A percentile compares a stretch with the other conserved stretches of the same genome.
These are phyloP conservation scores for Pimephales promelas DNA, from an alignment of 2,113 vertebrate genomes.

Conservation along the genomic window DNA sequence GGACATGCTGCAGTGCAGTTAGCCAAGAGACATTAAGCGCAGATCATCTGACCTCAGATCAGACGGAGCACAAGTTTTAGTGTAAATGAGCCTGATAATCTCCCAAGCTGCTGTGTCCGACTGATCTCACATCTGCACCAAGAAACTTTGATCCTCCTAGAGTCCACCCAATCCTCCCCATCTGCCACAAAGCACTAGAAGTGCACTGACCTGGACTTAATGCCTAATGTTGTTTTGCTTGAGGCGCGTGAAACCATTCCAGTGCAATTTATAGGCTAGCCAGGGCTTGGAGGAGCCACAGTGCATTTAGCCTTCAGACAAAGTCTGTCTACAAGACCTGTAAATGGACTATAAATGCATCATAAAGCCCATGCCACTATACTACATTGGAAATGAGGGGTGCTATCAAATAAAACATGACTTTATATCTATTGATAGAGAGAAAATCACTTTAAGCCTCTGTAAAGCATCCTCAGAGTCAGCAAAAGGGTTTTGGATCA, in stretches of 20 bases:
- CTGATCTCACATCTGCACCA: conserved; percentile 39
- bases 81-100: conserved; percentile 35
- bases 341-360: conserved; percentile 38
- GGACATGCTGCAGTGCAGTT: not conserved
- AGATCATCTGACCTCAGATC: conserved; percentile 37
- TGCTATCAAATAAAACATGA: not conserved
- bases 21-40: not conserved
- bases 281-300: conserved; percentile 56
- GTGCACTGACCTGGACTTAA: conserved; percentile 67
- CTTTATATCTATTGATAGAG: conserved; percentile 11
- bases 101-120: conserved; percentile 4
- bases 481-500: conserved; percentile 10
- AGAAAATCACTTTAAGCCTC: not conserved
- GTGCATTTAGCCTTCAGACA: conserved; percentile 53
- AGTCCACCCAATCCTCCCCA: conserved; percentile 18
- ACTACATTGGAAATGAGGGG: not conserved
- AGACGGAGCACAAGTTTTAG: conserved; percentile 1
- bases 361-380: not conserved
- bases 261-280: conserved; percentile 38
- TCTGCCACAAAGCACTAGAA: conserved; percentile 52
- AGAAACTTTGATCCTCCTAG: conserved; percentile 50
- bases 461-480: not conserved
- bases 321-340: conserved; percentile 47
- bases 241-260: conserved; percentile 54
- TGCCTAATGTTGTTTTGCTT: conserved; percentile 48